Evolutionary conservation across 2,113 vertebrate genomes (phyloP), one percentile per base, ranked within the genome.

Genomic region (Dipodomys spectabilis): DNA sequence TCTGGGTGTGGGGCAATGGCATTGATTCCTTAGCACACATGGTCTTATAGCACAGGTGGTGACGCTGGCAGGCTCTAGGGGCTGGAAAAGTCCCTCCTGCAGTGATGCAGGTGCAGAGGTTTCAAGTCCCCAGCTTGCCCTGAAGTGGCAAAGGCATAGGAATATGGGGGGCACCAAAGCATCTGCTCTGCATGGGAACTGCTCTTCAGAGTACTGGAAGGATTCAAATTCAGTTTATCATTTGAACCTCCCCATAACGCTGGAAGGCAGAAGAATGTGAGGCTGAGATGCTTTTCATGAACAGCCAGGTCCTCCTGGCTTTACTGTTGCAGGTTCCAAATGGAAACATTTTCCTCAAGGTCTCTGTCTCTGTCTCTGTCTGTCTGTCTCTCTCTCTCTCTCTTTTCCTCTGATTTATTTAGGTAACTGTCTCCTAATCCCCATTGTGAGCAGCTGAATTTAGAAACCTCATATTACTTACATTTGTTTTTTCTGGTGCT

Each of bases 401-500:
- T 57, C 53, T 57, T 13, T 57, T 13, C 15, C 53, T 57, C 16
- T 39, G 39, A 39, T 39, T 39, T 39, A 39, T 39, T 39, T 39
- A 44, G 53, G 28, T 53, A 10, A 23, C 53, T 60, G 9, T 82
- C 65, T 83, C 28, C 53, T 75, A 67, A 64, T 64, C 11, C 15
- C 32, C 2, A 39, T 0, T 44, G 74, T 62, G 44, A 93, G 27
- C 9, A 11, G 65, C 0, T 82, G 22, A 74, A n/a, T 67, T 73
- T 12, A 74, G 39, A 86, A 30, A 15, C n/a, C 57, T 62, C 11
- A 3, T 60, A 9, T 18, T 13, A 67, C 30, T 93, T 67, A 32
- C 3, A 45, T 87, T 95, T 79, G 44, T 86, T 83, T 91, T 83
- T 91, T n/a, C 10, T 64, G 80, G 35, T 7, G 11, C 30, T 45